Evolutionary conservation across 2,113 vertebrate species (phyloP), one percentile per base, ranked within the genome.

Genomic region (Pomatostomus ruficeps): DNA sequence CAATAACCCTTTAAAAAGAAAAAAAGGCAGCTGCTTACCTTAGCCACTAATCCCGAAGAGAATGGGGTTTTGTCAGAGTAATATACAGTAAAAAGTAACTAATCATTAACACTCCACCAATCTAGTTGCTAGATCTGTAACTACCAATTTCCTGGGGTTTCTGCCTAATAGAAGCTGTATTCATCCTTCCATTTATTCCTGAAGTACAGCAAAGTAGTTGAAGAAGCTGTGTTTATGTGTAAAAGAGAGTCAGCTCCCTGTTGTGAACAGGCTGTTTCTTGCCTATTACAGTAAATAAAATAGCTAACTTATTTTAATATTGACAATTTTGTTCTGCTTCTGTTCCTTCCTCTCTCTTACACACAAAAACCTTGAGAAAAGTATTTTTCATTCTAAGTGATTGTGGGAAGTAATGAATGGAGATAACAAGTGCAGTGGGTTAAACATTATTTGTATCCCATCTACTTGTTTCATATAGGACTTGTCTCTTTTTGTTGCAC

Each of bases 31-130:
- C 46, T 86, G 46, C 25, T 88, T 95, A 78, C 58, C 35, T 94
- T 76, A 90, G 49, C 33, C 20, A 80, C 31, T 91, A 81, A 93
- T 89, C 43, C 54, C 59, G 52, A 7, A 42, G 31, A 57, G 96
- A 94, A 79, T 42, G 7, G 1, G 43, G 78, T 75, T 93, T 90
- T 55, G 58, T 55, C 75, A 93, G 67, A 83, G 46, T 76, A 94
- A 93, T 75, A n/a, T 10, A 83, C 24, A 93, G 21, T 92, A 45
- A 65, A 68, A 95, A 66, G 55, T 70, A 96, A 86, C 91, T 94
- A 87, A 91, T 85, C 42, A 68, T 94, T 97, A 86, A 89, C 88
- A 22, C 67, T 91, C 61, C 38, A 84, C 75, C 29, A 94, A n/a
- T 73, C 42, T 80, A 45, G 62, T 42, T 81, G 26, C 28, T 85